Conservation (phyloP, 2,888 invertebrate species). For the Thecophora atra region DNA sequence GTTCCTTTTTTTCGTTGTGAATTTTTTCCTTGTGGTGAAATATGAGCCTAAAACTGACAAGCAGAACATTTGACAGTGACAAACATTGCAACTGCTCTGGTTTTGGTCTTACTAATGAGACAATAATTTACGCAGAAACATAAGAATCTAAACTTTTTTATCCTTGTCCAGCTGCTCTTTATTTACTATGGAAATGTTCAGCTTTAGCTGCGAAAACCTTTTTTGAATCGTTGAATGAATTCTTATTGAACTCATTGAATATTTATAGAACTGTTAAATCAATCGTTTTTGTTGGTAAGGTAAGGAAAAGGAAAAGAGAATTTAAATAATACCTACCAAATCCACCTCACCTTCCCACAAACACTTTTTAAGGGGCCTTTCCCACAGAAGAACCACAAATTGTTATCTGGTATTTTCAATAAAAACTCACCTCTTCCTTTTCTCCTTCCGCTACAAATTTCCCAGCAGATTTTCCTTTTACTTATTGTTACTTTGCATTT, state of each 20-base stretch:
- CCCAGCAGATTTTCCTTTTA: slow-evolving; percentile 2
- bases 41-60: slow-evolving; percentile 20
- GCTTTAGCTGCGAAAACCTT: neutral
- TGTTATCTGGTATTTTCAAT: slow-evolving; percentile 23
- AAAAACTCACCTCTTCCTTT: slow-evolving; percentile 4
- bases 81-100: neutral
- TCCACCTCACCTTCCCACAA: neutral
- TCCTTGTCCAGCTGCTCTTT: neutral
- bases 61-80: slow-evolving; percentile 1
- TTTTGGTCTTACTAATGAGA: slow-evolving; percentile 15
- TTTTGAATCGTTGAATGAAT: neutral
- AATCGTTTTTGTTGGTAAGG: neutral
- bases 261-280: slow-evolving; percentile 20
- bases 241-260: slow-evolving; percentile 26
- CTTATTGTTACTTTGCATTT: slow-evolving; percentile 41
- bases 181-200: neutral
- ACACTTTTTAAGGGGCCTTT: neutral
- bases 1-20: slow-evolving; percentile 26
- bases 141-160: neutral
- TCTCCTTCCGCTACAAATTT: neutral
- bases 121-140: slow-evolving; percentile 24
- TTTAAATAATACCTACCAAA: slow-evolving; percentile 6
- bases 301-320: neutral
- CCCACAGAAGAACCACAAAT: slow-evolving; percentile 25
- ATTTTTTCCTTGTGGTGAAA: slow-evolving; percentile 29